Base-by-base conservation (phyloP, 2,888 invertebrate genomes). In the Coenonympha glycerion region DNA sequence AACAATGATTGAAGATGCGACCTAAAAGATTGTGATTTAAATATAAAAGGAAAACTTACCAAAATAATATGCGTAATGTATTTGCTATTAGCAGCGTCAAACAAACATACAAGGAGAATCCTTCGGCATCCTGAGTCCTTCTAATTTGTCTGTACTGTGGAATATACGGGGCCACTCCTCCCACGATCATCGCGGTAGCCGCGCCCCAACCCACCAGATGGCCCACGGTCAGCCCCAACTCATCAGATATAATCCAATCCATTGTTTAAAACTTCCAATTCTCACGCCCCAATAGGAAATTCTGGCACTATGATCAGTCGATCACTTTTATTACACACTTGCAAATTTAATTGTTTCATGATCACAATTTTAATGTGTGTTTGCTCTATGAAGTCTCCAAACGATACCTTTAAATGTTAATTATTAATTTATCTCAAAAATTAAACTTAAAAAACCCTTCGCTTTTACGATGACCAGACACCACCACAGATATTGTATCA, bases 51-150 rank as follows among this genome's bases (percentile, higher is more conserved):
- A 45, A 15, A 48, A 21, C 92, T 88, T 88, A 99, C 99, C 99
- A 99, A 88, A 99, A 99, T 68, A 98, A 89, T 74, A 99, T 98
- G 71, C 99, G 91, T 58, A 99, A 89, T 48, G 96, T 98, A 79
- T 99, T 99, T 55, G 99, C 99, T 71, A 98, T 90, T 41, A 99
- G 89, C 48, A 99, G 90, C 18, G 97, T 95, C 63, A 99, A 90
- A 79, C 99, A 99, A 46, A 99, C 99, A 77, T 96, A 95, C 39
- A 97, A 88, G 0, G 99, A 99, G 85, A 99, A 99, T 8, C 99
- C 99, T 66, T 98, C 97, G 11, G 97, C 93, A 88, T 98, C 97
- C 78, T 95, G 94, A 26, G 95, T 93, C 64, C 89, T 91, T 73
- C 91, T 93, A 55, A 99, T 99, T 85, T 99, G 97, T 62, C 92